Base-by-base conservation (phyloP, 2,888 invertebrate species). In the Caenorhabditis angaria region DNA sequence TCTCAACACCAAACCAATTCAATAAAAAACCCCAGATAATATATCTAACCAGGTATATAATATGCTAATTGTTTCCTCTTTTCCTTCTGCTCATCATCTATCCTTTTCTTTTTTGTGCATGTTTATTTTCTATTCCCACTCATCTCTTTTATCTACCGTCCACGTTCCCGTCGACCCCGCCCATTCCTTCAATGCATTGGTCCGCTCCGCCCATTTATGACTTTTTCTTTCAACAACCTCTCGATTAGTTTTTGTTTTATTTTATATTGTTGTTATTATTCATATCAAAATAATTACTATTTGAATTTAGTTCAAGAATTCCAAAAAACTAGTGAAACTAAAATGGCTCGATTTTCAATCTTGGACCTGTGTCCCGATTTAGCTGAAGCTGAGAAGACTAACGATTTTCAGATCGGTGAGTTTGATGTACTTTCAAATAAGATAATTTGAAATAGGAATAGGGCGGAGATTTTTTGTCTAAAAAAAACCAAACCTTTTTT, bases 301-400 rank as follows among this genome's bases (percentile, higher is more conserved):
- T n/a, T n/a, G n/a, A n/a, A n/a, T n/a, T n/a, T n/a, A n/a, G n/a
- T n/a, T n/a, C n/a, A n/a, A n/a, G n/a, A n/a, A n/a, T n/a, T n/a
- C n/a, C n/a, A n/a, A n/a, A n/a, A n/a, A n/a, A n/a, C n/a, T n/a
- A n/a, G n/a, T n/a, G n/a, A n/a, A n/a, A n/a, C n/a, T n/a, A 56
- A 29, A 28, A 81, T 81, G 81, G 68, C 77, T n/a, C 57, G 70
- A 47, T 81, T 79, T 67, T 77, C 72, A 12, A 81, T 81, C 61
- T 20, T 71, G 61, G 73, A 81, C n/a, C 59, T 81, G 35, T 77
- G 77, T 29, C 81, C 81, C n/a, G 77, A 79, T 55, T 70, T 81
- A 53, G 75, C 59, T 14, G 62, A 67, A 2, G 41, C 57, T 3
- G 54, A 41, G 6, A 35, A 57, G 14, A 61, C 57, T 1, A 54